Percentiles rank a stretch among this genome's conserved stretches.
phyloP scores from a whole-genome alignment of 2,888 invertebrate species.

The Magallana nippona region DNA sequence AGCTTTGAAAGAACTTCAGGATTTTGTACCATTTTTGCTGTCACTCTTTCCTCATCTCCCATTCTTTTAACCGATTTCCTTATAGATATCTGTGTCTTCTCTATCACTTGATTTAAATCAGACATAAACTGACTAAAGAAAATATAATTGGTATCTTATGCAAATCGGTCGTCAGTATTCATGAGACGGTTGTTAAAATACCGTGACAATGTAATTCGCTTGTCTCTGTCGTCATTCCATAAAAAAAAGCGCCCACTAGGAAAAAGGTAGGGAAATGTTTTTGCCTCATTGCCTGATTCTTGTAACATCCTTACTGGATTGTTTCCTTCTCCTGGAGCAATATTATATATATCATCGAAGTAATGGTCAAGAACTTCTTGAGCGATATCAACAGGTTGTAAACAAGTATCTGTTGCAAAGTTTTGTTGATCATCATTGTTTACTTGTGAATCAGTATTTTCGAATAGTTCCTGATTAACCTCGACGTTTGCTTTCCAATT shows the following conservation, averaged over 20 bases:
- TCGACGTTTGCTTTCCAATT: constrained; percentile 15
- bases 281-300: constrained; percentile 45
- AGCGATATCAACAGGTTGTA: constrained; percentile 51
- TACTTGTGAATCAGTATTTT: neutral
- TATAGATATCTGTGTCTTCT: constrained; percentile 42
- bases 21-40: constrained; percentile 43
- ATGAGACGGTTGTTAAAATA: constrained; percentile 46
- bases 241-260: constrained; percentile 40
- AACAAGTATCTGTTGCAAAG: constrained; percentile 47
- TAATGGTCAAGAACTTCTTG: constrained; percentile 46
- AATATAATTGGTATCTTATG: constrained; percentile 43
- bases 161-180: constrained; percentile 44
- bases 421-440: neutral
- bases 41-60: constrained; percentile 33
- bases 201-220: constrained; percentile 40
- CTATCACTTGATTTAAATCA: constrained; percentile 45
- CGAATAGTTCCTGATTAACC: neutral
- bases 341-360: constrained; percentile 44
- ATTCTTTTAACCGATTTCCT: constrained; percentile 41
- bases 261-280: constrained; percentile 47
- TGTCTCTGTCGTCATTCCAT: constrained; percentile 35
- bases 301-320: constrained; percentile 44
- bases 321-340: constrained; percentile 52
- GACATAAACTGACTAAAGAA: constrained; percentile 48
- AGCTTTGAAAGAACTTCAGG: constrained; percentile 37